Conservation (phyloP, 1,140 invertebrate species). For the Drosophila ambigua region DNA sequence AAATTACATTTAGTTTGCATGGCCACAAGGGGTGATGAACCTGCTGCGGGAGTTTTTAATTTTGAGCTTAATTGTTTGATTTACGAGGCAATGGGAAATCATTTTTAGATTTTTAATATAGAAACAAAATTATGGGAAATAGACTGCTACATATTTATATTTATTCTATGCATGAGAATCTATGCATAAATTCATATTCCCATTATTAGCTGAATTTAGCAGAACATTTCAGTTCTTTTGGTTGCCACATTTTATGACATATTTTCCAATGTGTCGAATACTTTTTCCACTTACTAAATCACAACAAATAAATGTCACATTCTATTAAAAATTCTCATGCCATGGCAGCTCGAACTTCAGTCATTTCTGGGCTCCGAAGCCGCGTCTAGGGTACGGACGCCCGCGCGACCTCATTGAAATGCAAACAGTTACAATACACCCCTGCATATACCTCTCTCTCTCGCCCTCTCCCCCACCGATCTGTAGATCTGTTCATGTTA, state of each 20-base stretch:
- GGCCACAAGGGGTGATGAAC: constrained; percentile 35
- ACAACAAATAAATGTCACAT: constrained; percentile 56
- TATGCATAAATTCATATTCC: neutral
- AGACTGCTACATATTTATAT: no score
- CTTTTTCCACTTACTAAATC: constrained; percentile 50
- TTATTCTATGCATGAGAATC: no score
- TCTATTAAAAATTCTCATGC: constrained; percentile 42
- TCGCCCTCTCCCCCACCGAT: neutral
- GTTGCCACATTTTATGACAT: constrained; percentile 7
- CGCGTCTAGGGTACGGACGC: neutral
- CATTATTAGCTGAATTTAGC: neutral
- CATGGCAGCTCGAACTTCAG: constrained; percentile 37
- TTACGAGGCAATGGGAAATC: constrained; percentile 27
- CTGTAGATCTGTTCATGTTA: constrained; percentile 54
- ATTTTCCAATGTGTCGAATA: constrained; percentile 31
- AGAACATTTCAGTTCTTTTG: neutral
- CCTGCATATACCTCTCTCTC: no score
- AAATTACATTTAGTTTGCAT: constrained; percentile 57
- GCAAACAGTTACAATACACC: constrained; percentile 45
- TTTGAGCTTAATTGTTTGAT: constrained; percentile 66
- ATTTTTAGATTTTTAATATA: neutral
- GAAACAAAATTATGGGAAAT: neutral
- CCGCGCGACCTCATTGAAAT: constrained; percentile 62
- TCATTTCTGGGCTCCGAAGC: constrained; percentile 24
- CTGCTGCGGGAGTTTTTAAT: constrained; percentile 33